Percentiles rank a stretch among this genome's conserved stretches.
phyloP scores from a whole-genome alignment of 2,888 invertebrate genomes.

The Drosophila flavopinicola region DNA sequence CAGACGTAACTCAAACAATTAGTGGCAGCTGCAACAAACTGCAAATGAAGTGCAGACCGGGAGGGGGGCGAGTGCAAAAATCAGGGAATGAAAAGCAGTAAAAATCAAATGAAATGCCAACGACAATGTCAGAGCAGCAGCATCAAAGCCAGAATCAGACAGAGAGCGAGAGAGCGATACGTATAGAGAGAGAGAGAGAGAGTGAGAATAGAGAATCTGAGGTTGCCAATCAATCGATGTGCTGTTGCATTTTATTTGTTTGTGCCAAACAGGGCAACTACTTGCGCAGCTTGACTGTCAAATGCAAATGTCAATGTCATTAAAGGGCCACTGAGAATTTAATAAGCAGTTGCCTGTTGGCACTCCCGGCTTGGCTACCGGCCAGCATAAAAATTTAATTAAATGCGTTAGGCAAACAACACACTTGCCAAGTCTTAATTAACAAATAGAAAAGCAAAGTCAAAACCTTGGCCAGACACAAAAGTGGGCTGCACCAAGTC shows the following conservation, averaged over 20 bases:
- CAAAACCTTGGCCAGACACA: slow-evolving; percentile 69
- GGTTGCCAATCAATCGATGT: slow-evolving; percentile 67
- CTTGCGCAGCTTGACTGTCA: slow-evolving; percentile 31
- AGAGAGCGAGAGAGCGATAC: neutral
- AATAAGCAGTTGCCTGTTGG: slow-evolving; percentile 45
- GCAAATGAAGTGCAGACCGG: slow-evolving; percentile 55
- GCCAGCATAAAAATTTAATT: slow-evolving; percentile 69
- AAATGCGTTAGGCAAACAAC: slow-evolving; percentile 65
- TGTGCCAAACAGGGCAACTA: slow-evolving; percentile 46
- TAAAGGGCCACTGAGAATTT: slow-evolving; percentile 56
- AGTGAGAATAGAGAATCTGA: neutral
- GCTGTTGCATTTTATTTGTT: slow-evolving; percentile 70
- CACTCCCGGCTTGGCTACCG: slow-evolving; percentile 28
- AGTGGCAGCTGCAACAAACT: slow-evolving; percentile 73
- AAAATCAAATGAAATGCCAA: slow-evolving; percentile 68
- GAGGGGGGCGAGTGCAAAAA: slow-evolving; percentile 4
- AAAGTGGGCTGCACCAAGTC: slow-evolving; percentile 19
- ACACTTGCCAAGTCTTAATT: slow-evolving; percentile 63
- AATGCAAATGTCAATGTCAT: slow-evolving; percentile 76
- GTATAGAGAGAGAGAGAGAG: neutral
- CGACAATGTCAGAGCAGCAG: slow-evolving; percentile 51
- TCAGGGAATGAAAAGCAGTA: slow-evolving; percentile 44
- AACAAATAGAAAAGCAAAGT: slow-evolving; percentile 73
- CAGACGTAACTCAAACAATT: slow-evolving; percentile 79
- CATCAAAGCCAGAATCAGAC: slow-evolving; percentile 41